These are phyloP conservation scores for Vanessa tameamea DNA, from an alignment of 1,140 invertebrate genomes.

Conservation along the genomic window DNA sequence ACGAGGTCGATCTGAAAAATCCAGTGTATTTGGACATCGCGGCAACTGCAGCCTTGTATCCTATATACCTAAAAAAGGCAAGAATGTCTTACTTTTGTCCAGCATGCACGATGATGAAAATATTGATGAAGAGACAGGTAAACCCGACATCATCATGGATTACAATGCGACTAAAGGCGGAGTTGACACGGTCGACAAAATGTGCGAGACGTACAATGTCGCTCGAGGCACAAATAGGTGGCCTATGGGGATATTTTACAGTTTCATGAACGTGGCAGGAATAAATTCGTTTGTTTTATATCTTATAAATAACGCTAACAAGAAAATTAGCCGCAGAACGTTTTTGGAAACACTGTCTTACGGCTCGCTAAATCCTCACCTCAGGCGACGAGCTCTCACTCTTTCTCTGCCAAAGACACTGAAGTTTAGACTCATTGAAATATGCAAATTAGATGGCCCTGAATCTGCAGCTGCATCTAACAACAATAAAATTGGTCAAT, in stretches of 20 bases:
- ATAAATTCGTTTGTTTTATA: slow-evolving; percentile 40
- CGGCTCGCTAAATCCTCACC: too few species aligned
- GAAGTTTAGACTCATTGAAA: too few species aligned
- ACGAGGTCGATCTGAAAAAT: too few species aligned
- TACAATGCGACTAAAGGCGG: slow-evolving; percentile 59
- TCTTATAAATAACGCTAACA: background rate
- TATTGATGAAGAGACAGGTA: slow-evolving; percentile 23
- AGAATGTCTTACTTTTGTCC: slow-evolving; percentile 29
- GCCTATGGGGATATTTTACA: slow-evolving; percentile 43
- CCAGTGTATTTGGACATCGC: too few species aligned
- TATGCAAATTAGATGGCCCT: too few species aligned
- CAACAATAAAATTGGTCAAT: too few species aligned
- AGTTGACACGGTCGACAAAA: slow-evolving; percentile 61
- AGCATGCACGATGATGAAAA: slow-evolving; percentile 25
- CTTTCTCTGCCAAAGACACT: too few species aligned
- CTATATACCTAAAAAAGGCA: slow-evolving; percentile 21
- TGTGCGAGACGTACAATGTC: slow-evolving; percentile 46
- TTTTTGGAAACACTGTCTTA: too few species aligned
- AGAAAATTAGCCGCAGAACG: too few species aligned
- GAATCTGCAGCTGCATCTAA: too few species aligned
- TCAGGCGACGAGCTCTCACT: too few species aligned
- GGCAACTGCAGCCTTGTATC: too few species aligned
- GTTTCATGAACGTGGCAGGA: slow-evolving; percentile 45
- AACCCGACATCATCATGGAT: slow-evolving; percentile 31
- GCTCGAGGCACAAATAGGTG: slow-evolving; percentile 49